Evolutionary conservation across 2,888 invertebrate species (phyloP).

Genomic region (Drosophila tripunctata): DNA sequence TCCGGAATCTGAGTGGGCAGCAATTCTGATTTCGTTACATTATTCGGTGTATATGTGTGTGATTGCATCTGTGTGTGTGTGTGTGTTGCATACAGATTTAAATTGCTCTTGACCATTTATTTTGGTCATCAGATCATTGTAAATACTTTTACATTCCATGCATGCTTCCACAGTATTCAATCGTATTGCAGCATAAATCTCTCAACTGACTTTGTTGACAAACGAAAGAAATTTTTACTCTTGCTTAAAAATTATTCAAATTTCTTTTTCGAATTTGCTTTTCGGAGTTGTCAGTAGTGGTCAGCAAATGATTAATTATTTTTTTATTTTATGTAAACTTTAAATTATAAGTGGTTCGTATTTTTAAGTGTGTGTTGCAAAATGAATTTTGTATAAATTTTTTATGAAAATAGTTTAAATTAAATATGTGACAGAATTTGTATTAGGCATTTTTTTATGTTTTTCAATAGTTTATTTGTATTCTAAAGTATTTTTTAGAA

Average conservation of each 20-base stretch:
- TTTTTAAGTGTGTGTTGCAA: too few species aligned
- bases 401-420: too few species aligned
- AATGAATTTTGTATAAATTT: too few species aligned
- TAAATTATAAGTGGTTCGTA: too few species aligned
- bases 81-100: slow-evolving; percentile 25
- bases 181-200: background rate
- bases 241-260: background rate
- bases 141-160: slow-evolving; percentile 10
- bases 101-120: slow-evolving; percentile 43
- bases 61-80: slow-evolving; percentile 2
- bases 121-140: slow-evolving; percentile 17
- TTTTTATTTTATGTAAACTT: too few species aligned
- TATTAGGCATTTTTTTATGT: too few species aligned
- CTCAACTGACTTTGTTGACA: background rate
- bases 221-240: background rate
- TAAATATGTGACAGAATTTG: too few species aligned
- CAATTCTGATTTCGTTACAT: slow-evolving; percentile 36
- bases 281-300: too few species aligned
- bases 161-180: background rate
- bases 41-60: slow-evolving; percentile 9
- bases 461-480: too few species aligned
- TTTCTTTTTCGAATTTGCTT: background rate
- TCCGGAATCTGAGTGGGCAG: slow-evolving; percentile 40
- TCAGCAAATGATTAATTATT: too few species aligned
- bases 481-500: too few species aligned